Evolutionary conservation across 2,113 vertebrate species (phyloP), one percentile per base, ranked within the genome.

Genomic region (Paramormyrops kingsleyae): DNA sequence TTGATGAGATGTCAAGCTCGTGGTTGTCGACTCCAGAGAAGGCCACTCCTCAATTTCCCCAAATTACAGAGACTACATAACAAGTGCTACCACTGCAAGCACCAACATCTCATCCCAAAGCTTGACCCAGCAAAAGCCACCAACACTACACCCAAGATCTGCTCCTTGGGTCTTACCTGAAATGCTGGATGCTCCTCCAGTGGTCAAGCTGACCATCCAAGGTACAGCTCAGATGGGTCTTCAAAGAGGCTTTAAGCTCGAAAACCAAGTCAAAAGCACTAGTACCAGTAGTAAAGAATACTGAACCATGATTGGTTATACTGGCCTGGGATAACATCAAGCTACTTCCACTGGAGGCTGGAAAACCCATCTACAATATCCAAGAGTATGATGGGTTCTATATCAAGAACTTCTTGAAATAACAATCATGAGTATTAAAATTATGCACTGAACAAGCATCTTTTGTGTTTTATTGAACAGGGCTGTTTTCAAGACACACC

Each of bases 121-220:
- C 74, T 27, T 49, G 35, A 42, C 50, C 53, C 13, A 24, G 89
- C 77, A 24, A 83, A 89, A 80, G 66, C 70, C 70, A 89, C 12
- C 42, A 50, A 6, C 19, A n/a, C 70, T 42, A 42, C 21, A 46
- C 39, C 27, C 42, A 24, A 80, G 42, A 86, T 5, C 53, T 90
- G 84, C 49, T 87, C 42, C 44, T 49, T 27, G 31, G 27, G 5
- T 88, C 90, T 89, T 90, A 90, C 90, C 90, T 90, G 87, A 12
- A 42, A 49, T 53, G 83, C 35, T 8, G 10, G 90, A 27, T 49
- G 90, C 42, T 89, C 77, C 56, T 88, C 90, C 80, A 50, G 7
- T 10, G 39, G 46, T 77, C n/a, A 59, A 83, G 70, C 35, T 66
- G 53, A 47, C 66, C 42, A 24, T 90, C 53, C 24, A 52, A 50